Conservation (phyloP, 2,113 vertebrate species). For the Globicephala melas region DNA sequence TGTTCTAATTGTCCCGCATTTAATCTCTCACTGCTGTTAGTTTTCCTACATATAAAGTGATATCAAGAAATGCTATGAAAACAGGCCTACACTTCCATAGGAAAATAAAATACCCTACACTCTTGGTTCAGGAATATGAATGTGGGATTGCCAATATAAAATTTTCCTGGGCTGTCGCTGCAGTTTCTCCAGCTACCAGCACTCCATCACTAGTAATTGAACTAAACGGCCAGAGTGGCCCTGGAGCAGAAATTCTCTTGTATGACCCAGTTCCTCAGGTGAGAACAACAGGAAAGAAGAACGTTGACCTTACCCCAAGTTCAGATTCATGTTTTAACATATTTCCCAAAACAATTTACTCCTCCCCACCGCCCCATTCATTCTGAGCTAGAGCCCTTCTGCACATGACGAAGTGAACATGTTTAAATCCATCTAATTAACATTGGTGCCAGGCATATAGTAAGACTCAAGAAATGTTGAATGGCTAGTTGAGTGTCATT, state of each 20-base stretch:
- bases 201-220: not conserved
- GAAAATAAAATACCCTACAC: not conserved
- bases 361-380: not conserved
- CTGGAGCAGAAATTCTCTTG: not conserved
- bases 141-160: not conserved
- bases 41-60: not conserved
- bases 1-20: not conserved
- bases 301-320: not conserved
- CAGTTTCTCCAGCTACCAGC: not conserved
- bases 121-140: not conserved
- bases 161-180: not conserved
- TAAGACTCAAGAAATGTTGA: not conserved
- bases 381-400: not conserved
- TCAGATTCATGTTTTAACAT: not conserved
- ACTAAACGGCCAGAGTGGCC: too few relatives aligned
- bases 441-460: rapidly evolving
- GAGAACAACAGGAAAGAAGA: not conserved
- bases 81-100: not conserved
- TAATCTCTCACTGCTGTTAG: not conserved
- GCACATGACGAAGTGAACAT: rapidly evolving
- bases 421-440: not conserved
- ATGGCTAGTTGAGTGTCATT: not conserved
- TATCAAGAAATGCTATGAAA: not conserved
- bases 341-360: not conserved
- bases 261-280: not conserved